These are phyloP conservation scores for Lucilia sericata DNA, from an alignment of 1,140 invertebrate genomes.

Conservation along the genomic window DNA sequence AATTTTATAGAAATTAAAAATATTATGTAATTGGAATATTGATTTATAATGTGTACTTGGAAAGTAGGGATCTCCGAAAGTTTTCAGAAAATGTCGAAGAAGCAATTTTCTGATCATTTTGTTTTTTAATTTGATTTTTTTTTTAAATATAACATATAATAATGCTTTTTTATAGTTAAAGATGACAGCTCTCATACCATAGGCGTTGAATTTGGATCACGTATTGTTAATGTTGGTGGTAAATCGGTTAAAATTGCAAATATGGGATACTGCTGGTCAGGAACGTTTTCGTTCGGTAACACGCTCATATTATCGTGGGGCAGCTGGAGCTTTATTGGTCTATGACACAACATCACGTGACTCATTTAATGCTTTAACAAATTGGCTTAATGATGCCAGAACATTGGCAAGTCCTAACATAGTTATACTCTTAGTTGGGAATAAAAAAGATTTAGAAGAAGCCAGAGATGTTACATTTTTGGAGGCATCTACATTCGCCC, in stretches of 20 bases:
- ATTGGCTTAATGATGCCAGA: constrained; percentile 88
- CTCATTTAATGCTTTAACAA: constrained; percentile 86
- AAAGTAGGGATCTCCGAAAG: no score
- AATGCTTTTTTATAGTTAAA: constrained; percentile 72
- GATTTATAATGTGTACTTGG: no score
- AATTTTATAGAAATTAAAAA: no score
- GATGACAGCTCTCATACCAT: constrained; percentile 85
- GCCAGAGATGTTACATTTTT: constrained; percentile 84
- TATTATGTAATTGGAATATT: no score
- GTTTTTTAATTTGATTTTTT: no score
- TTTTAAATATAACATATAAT: no score
- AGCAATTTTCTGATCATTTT: no score
- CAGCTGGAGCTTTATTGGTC: constrained; percentile 87
- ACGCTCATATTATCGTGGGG: constrained; percentile 87
- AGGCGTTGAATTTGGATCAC: constrained; percentile 92
- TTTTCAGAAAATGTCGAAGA: no score
- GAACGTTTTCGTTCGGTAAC: constrained; percentile 75
- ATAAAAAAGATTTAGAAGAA: constrained; percentile 85
- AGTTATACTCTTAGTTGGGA: constrained; percentile 83
- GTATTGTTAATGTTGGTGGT: constrained; percentile 87
- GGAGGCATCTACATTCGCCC: constrained; percentile 84
- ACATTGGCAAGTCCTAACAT: constrained; percentile 89
- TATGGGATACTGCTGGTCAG: constrained; percentile 81
- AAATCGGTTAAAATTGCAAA: constrained; percentile 88
- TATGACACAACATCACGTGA: constrained; percentile 88